Percentiles rank a stretch among this genome's conserved stretches.
phyloP scores from a whole-genome alignment of 2,888 invertebrate species.

The Carcina quercana region DNA sequence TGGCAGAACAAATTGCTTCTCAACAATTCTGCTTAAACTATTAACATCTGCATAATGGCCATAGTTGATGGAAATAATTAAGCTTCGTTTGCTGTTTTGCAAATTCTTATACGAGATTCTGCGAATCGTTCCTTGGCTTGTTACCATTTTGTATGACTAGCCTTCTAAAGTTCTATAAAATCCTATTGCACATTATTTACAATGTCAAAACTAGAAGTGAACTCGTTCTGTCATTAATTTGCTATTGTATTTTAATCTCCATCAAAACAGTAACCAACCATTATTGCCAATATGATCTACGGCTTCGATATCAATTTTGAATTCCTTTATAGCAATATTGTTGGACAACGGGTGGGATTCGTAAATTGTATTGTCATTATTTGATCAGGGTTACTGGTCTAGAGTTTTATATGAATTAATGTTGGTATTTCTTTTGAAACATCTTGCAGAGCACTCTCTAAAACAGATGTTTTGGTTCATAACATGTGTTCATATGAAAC shows the following conservation, averaged over 20 bases:
- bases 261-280: conserved; percentile 31
- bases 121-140: conserved; percentile 2
- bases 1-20: conserved; percentile 14
- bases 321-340: conserved; percentile 35
- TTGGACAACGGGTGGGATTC: conserved; percentile 30
- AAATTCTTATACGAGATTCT: no score
- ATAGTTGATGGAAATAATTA: conserved; percentile 17
- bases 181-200: no score
- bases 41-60: conserved; percentile 34
- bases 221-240: no score
- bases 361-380: conserved; percentile 42
- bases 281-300: conserved; percentile 26
- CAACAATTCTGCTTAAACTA: conserved; percentile 28
- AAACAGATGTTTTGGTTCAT: no score
- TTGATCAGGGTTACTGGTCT: no score
- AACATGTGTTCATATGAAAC: no score
- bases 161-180: no score
- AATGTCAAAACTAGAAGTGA: no score
- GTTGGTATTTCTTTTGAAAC: no score
- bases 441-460: no score
- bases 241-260: conserved; percentile 27
- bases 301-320: conserved; percentile 48
- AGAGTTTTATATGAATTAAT: no score
- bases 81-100: conserved; percentile 5
- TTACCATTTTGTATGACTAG: no score